Evolutionary conservation across 2,888 invertebrate species (phyloP).

Genomic region (Drosophila rubida): DNA sequence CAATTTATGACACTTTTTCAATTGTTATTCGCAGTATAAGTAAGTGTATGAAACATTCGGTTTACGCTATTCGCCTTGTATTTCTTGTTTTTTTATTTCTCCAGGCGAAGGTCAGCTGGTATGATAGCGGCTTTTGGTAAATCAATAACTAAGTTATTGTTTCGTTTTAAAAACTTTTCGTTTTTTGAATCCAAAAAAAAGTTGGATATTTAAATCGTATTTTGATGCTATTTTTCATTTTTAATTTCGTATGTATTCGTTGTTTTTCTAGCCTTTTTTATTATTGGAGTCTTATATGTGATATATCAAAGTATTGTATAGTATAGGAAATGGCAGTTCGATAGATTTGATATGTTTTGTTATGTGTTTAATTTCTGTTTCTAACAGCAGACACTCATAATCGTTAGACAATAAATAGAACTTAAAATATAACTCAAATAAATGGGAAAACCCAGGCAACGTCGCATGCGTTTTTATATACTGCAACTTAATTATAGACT

Average conservation of each 20-base stretch:
- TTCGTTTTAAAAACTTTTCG: slow-evolving; percentile 3
- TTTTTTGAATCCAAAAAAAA: no score
- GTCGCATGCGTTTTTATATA: background rate
- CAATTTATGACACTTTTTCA: background rate
- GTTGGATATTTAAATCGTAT: background rate
- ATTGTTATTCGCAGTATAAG: background rate
- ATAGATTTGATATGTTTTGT: background rate
- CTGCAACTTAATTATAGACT: background rate
- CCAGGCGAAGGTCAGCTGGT: slow-evolving; percentile 60
- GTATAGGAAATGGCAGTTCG: no score
- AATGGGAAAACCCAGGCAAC: background rate
- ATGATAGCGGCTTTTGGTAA: slow-evolving; percentile 32
- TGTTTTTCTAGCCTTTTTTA: no score
- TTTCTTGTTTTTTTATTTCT: slow-evolving; percentile 58
- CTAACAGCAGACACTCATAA: no score
- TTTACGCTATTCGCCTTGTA: slow-evolving; percentile 3
- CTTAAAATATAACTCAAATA: background rate
- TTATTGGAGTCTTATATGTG: no score
- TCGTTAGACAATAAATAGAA: no score
- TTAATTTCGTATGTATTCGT: background rate
- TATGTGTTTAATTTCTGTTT: background rate
- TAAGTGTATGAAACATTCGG: slow-evolving; percentile 25
- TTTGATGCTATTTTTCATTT: background rate
- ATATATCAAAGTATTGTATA: no score
- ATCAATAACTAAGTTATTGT: slow-evolving; percentile 23